Conservation (phyloP, 1,140 invertebrate species). For the Drosophila prosaltans region DNA sequence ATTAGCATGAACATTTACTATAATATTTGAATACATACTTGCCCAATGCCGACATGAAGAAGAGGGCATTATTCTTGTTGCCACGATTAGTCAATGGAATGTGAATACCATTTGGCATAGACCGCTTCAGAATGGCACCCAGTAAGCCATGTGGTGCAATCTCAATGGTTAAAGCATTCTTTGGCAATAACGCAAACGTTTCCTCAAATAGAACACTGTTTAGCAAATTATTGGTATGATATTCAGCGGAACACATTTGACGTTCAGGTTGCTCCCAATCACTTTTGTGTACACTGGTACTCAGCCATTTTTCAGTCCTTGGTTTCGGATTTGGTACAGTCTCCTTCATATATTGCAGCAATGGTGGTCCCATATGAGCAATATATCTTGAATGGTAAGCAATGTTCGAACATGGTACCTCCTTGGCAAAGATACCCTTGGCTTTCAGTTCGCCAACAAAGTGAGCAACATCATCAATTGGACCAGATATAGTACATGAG, state of each 20-base stretch:
- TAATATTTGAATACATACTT: constrained; percentile 84
- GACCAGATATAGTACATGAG: constrained; percentile 94
- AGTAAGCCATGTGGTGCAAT: constrained; percentile 93
- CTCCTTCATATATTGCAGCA: constrained; percentile 89
- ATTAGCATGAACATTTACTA: constrained; percentile 1
- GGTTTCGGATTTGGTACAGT: constrained; percentile 88
- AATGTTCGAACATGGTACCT: constrained; percentile 91
- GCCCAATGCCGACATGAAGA: constrained; percentile 89
- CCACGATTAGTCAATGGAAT: constrained; percentile 91
- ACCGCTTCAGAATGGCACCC: constrained; percentile 88
- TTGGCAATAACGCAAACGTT: constrained; percentile 89
- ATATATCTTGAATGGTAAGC: constrained; percentile 94
- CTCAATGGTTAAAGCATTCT: constrained; percentile 90
- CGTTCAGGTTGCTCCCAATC: constrained; percentile 89
- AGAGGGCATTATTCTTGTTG: constrained; percentile 88
- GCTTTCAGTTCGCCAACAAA: constrained; percentile 89
- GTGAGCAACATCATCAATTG: constrained; percentile 87
- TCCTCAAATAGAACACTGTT: constrained; percentile 94
- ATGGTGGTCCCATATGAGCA: constrained; percentile 87
- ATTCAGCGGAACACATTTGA: constrained; percentile 92
- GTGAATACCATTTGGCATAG: constrained; percentile 86
- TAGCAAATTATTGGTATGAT: constrained; percentile 96
- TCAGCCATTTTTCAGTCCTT: constrained; percentile 92
- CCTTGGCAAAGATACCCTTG: constrained; percentile 91
- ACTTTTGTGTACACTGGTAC: constrained; percentile 91